These are phyloP conservation scores for Argyra leucocephala DNA, from an alignment of 2,888 invertebrate genomes.

Conservation along the genomic window DNA sequence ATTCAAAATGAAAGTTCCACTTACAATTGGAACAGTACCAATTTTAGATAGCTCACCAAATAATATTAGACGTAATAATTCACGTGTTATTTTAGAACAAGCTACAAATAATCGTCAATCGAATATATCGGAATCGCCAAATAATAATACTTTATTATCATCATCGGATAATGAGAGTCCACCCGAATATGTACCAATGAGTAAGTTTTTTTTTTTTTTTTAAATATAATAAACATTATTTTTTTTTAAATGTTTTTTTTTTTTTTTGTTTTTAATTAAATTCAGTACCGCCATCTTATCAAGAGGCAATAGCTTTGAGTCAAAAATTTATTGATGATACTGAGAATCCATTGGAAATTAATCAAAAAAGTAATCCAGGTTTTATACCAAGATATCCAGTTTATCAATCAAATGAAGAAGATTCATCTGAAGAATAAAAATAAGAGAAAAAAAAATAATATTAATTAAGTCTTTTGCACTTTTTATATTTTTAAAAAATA, in stretches of 20 bases:
- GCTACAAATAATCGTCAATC: constrained; percentile 17
- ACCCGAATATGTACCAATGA: constrained; percentile 39
- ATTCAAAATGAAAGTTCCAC: constrained; percentile 53
- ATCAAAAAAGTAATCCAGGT: constrained; percentile 33
- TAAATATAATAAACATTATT: not conserved
- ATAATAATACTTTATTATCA: constrained; percentile 23
- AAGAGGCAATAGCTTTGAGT: constrained; percentile 41
- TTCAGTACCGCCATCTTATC: constrained; percentile 43
- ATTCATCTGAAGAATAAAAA: not conserved
- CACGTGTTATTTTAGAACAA: not conserved
- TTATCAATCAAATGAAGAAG: constrained; percentile 28
- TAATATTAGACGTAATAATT: not conserved
- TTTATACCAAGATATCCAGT: constrained; percentile 42
- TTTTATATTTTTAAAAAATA: constrained; percentile 4
- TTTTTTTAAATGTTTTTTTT: not conserved
- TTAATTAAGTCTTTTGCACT: constrained; percentile 3
- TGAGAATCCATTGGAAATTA: constrained; percentile 37
- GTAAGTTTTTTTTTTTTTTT: constrained; percentile 27
- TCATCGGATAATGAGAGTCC: constrained; percentile 37
- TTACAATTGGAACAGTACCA: constrained; percentile 55
- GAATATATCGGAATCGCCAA: constrained; percentile 15
- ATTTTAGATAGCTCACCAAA: constrained; percentile 45
- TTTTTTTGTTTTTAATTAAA: constrained; percentile 16
- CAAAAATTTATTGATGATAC: constrained; percentile 40
- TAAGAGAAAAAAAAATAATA: not conserved